These are phyloP conservation scores for Blomia tropicalis DNA, from an alignment of 2,888 invertebrate species.

Conservation along the genomic window DNA sequence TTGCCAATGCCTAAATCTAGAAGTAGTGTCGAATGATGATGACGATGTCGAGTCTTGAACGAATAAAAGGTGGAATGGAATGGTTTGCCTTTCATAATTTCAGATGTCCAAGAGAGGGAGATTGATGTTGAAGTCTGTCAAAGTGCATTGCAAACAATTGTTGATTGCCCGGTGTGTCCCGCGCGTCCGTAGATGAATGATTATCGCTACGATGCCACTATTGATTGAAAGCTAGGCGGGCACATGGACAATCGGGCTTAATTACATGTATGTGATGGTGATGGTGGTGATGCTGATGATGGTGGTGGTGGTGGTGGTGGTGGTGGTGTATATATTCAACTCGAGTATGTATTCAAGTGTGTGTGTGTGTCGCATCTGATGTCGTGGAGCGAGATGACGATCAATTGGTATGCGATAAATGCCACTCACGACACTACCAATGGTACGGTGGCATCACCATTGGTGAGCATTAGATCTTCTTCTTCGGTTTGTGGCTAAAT, in stretches of 20 bases:
- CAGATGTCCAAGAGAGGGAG: background rate
- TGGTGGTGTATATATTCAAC: too few species aligned
- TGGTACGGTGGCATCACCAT: background rate
- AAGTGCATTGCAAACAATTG: constrained; percentile 12
- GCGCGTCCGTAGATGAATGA: constrained; percentile 10
- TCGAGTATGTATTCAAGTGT: too few species aligned
- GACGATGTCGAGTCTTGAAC: too few species aligned
- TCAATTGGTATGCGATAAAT: constrained; percentile 6
- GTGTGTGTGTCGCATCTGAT: background rate
- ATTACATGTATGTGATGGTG: too few species aligned
- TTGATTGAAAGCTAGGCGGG: constrained; percentile 15
- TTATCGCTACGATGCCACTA: constrained; percentile 5
- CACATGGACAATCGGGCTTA: constrained; percentile 12
- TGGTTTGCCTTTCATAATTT: constrained; percentile 6
- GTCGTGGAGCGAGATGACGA: constrained; percentile 8
- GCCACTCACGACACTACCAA: background rate
- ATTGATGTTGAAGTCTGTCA: constrained; percentile 15
- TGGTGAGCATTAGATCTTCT: too few species aligned
- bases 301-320: too few species aligned
- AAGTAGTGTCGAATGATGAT: too few species aligned
- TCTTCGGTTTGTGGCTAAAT: constrained; percentile 5
- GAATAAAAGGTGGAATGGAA: too few species aligned
- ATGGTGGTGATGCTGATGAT: too few species aligned
- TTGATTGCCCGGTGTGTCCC: constrained; percentile 10
- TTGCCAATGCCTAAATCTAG: constrained; percentile 1